Evolutionary conservation across 2,113 vertebrate species (phyloP), one percentile per base, ranked within the genome.

Genomic region (Istiophorus platypterus): DNA sequence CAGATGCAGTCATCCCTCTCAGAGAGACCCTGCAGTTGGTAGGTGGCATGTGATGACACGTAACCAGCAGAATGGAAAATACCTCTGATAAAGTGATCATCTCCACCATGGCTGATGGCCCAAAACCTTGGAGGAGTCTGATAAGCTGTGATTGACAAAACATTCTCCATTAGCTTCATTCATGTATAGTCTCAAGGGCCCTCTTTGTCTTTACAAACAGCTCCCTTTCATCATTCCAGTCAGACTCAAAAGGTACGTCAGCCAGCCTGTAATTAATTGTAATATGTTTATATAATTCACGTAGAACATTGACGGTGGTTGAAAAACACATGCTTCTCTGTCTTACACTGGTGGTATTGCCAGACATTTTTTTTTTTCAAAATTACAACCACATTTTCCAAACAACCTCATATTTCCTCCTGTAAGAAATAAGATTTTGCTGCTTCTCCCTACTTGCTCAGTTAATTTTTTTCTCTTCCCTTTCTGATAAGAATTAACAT

Each of bases 1-100:
- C 78, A 88, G 72, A 90, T 73, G 81, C 17, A 87, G 85, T 83
- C 82, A 81, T 78, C 62, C 34, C 78, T 74, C 81, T 78, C 76
- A 86, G 70, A 90, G 72, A 86, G 84, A 81, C 72, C 69, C 77
- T 78, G 81, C 88, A 89, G 93, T 88, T 91, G 88, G 85, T 87
- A 85, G 80, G 85, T 70, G 89, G 85, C 80, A 92, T 91, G 91
- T 90, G 92, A 87, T 93, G 92, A 93, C 91, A 93, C 84, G 64
- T 64, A 85, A 85, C 79, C 62, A n/a, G 88, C 91, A 87, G 84
- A 87, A 93, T 92, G 91, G 92, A 95, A 94, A 93, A 94, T 93
- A 87, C 90, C 80, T 89, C 88, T 76, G 93, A 93, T 94, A 95
- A 93, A 86, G 90, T 85, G 90, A 92, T 93, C 91, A 80, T 84